Percentiles rank a stretch among this genome's conserved stretches.
These are phyloP conservation scores for Acrobeloides nanus DNA, from an alignment of 2,888 invertebrate genomes.

Conservation along the genomic window DNA sequence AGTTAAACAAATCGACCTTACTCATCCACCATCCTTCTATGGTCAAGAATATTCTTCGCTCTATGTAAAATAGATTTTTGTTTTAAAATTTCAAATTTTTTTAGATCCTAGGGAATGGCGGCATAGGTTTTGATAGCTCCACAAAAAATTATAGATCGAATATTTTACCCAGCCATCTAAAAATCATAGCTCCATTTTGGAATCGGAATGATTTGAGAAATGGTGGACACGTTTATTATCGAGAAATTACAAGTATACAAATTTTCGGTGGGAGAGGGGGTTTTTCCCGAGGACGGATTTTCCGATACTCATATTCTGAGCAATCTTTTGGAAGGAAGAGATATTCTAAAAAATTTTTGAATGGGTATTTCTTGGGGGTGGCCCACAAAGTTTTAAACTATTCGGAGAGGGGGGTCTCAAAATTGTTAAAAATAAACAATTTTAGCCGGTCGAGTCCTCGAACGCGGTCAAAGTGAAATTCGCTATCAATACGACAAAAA, in stretches of 20 bases:
- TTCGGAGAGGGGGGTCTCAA: too few species aligned
- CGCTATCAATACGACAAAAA: constrained; percentile 52
- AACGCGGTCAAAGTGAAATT: constrained; percentile 51
- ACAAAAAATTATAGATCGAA: constrained; percentile 32
- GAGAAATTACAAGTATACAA: constrained; percentile 51
- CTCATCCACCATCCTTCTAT: constrained; percentile 40
- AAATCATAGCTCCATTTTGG: constrained; percentile 52
- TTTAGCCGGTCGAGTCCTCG: constrained; percentile 48
- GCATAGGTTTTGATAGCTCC: constrained; percentile 43
- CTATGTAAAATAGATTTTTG: too few species aligned
- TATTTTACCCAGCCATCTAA: constrained; percentile 23
- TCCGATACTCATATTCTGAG: too few species aligned
- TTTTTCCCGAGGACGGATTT: not conserved
- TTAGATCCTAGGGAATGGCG: constrained; percentile 51
- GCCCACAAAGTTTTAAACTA: too few species aligned
- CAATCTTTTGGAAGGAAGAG: too few species aligned
- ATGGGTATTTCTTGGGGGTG: too few species aligned
- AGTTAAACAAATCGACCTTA: constrained; percentile 38
- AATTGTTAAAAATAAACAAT: not conserved
- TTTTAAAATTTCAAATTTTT: constrained; percentile 34
- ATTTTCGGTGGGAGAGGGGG: constrained; percentile 6
- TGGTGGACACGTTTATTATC: constrained; percentile 50
- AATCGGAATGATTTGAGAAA: constrained; percentile 51
- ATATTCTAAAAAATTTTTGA: too few species aligned
- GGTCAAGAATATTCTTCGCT: constrained; percentile 39